Conservation (phyloP, 2,888 invertebrate species). For the Deilephila elpenor region DNA sequence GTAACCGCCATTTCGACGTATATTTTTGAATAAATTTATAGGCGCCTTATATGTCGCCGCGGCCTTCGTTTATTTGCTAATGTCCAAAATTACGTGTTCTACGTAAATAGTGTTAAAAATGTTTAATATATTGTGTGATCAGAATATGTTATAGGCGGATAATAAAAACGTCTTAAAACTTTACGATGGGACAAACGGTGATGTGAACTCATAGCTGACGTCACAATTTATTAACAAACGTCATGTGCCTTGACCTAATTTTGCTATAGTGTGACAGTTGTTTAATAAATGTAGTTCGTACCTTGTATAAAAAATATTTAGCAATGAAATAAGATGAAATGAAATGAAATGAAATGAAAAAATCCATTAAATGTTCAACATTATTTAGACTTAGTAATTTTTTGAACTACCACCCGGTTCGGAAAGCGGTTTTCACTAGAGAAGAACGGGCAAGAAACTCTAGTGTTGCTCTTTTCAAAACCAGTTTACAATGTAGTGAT, state of each 20-base stretch:
- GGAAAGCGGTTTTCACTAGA: no score
- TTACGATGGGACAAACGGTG: background rate
- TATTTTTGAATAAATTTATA: background rate
- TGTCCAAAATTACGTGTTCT: background rate
- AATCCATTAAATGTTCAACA: no score
- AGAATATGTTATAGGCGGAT: background rate
- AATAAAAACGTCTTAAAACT: constrained; percentile 4
- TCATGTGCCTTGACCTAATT: background rate
- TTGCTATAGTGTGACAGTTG: no score
- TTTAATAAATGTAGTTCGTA: no score
- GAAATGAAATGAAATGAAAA: no score
- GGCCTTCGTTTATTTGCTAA: constrained; percentile 16
- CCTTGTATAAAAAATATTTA: no score
- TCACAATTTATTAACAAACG: background rate
- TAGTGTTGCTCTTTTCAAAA: no score
- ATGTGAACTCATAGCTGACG: background rate
- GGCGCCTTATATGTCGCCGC: background rate
- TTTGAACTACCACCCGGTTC: no score
- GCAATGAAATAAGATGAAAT: no score
- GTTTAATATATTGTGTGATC: background rate
- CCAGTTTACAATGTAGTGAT: no score
- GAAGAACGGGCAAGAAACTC: no score
- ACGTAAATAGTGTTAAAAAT: background rate
- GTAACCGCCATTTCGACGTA: background rate
- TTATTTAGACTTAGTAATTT: no score